phyloP scores from a whole-genome alignment of 2,888 invertebrate genomes.

The Cremastinae sp. region DNA sequence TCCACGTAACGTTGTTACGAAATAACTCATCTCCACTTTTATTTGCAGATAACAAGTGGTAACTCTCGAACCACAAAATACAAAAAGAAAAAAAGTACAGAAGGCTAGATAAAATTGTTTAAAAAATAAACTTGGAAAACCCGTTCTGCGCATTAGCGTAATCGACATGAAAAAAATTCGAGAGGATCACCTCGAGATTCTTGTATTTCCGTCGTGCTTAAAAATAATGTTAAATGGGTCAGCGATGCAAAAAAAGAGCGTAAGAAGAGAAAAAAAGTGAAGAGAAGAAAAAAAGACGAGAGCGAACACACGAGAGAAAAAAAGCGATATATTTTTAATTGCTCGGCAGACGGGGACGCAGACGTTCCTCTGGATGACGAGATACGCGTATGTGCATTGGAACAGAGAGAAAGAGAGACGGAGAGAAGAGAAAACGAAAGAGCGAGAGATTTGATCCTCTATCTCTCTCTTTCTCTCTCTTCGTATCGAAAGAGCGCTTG shows the following conservation, averaged over 20 bases:
- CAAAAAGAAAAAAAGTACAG: no score
- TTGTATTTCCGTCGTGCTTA: slow-evolving; percentile 70
- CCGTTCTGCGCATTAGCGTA: slow-evolving; percentile 28
- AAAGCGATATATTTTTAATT: slow-evolving; percentile 76
- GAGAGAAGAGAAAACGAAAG: slow-evolving; percentile 52
- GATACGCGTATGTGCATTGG: slow-evolving; percentile 40
- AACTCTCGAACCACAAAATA: background rate
- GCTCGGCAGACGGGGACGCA: slow-evolving; percentile 71
- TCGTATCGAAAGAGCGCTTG: slow-evolving; percentile 34
- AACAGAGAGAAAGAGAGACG: slow-evolving; percentile 44
- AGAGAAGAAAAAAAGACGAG: slow-evolving; percentile 15
- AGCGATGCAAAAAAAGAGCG: slow-evolving; percentile 52
- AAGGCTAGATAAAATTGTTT: background rate
- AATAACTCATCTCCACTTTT: no score
- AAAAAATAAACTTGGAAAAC: background rate
- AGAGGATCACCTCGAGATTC: slow-evolving; percentile 63
- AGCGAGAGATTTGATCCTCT: slow-evolving; percentile 14
- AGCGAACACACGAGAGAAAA: slow-evolving; percentile 11
- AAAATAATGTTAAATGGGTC: slow-evolving; percentile 73
- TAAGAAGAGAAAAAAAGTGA: background rate
- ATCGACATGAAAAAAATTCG: slow-evolving; percentile 41
- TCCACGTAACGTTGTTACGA: slow-evolving; percentile 6
- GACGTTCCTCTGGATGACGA: slow-evolving; percentile 60
- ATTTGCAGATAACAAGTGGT: no score
- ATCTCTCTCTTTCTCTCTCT: slow-evolving; percentile 37